These are phyloP conservation scores for Pterostichus niger DNA, from an alignment of 2,888 invertebrate species.

Conservation along the genomic window DNA sequence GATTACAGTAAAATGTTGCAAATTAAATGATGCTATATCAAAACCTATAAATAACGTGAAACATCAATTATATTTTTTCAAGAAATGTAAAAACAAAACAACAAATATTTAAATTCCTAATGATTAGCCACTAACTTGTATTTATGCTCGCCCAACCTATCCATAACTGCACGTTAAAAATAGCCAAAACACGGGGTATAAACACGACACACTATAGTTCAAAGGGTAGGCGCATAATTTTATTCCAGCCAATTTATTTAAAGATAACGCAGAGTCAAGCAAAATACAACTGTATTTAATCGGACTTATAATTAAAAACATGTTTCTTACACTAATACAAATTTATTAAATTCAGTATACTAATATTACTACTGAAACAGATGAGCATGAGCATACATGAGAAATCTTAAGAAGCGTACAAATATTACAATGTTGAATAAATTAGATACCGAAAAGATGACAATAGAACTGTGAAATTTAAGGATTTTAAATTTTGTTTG, in stretches of 20 bases:
- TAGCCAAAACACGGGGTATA: conserved; percentile 34
- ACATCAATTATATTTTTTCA: conserved; percentile 4
- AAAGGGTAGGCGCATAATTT: conserved; percentile 43
- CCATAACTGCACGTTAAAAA: conserved; percentile 46
- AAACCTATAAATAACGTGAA: conserved; percentile 34
- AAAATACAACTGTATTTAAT: conserved; percentile 3
- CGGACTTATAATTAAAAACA: conserved; percentile 1
- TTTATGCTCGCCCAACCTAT: conserved; percentile 44
- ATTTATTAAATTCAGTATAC: neutral
- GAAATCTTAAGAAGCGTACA: no score
- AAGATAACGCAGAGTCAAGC: conserved; percentile 15
- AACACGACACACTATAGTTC: conserved; percentile 51
- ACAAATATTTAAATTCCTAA: conserved; percentile 51
- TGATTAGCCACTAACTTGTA: conserved; percentile 42
- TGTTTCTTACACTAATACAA: neutral
- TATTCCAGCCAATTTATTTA: conserved; percentile 35
- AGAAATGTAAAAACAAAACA: conserved; percentile 39
- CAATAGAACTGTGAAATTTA: no score
- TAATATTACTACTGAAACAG: neutral
- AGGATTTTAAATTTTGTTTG: no score
- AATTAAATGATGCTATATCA: neutral
- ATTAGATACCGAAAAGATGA: no score
- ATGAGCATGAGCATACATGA: no score
- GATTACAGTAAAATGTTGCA: no score
- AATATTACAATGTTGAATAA: no score